Percentiles rank a stretch among this genome's conserved stretches.
Evolutionary conservation across 2,797 vertebrate genomes (phyloP).

Genomic region (Zenarchopterus dispar): DNA sequence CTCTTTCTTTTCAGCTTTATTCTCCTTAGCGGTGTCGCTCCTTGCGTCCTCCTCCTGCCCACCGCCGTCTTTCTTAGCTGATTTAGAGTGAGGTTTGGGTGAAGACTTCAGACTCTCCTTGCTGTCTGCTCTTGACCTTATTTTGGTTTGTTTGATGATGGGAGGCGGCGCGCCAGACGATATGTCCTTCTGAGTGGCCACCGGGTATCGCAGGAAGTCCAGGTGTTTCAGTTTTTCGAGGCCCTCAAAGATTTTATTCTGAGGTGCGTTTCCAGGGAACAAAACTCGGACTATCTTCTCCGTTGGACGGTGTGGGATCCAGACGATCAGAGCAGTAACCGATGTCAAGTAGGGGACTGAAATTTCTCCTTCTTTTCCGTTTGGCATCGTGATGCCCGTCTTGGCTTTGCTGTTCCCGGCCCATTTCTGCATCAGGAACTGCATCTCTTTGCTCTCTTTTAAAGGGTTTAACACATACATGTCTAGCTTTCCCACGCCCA

Average conservation of each 20-base stretch:
- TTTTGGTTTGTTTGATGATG: slow-evolving; percentile 92
- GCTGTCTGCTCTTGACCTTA: slow-evolving; percentile 95
- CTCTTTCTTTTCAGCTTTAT: slow-evolving; percentile 87
- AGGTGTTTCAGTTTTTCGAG: slow-evolving; percentile 96
- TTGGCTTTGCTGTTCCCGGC: slow-evolving; percentile 98
- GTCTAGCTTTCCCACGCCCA: slow-evolving; percentile 96
- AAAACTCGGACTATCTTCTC: slow-evolving; percentile 97
- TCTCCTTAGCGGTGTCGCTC: slow-evolving; percentile 87
- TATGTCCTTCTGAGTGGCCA: slow-evolving; percentile 95
- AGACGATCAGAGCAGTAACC: slow-evolving; percentile 96
- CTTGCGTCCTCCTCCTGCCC: slow-evolving; percentile 89
- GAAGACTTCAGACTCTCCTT: slow-evolving; percentile 97
- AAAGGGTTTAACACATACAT: slow-evolving; percentile 98
- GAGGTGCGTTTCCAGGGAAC: slow-evolving; percentile 98
- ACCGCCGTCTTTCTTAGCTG: slow-evolving; percentile 86
- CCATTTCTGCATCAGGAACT: slow-evolving; percentile 99
- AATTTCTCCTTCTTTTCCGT: slow-evolving; percentile 97
- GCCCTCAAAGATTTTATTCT: slow-evolving; percentile 99
- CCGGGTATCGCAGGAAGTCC: slow-evolving; percentile 94
- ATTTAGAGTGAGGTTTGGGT: slow-evolving; percentile 87
- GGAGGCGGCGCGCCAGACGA: slow-evolving; percentile 87
- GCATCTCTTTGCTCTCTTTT: slow-evolving; percentile 99
- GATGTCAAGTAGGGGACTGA: slow-evolving; percentile 98
- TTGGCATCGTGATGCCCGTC: slow-evolving; percentile 93
- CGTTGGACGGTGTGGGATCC: slow-evolving; percentile 94